Evolutionary conservation across 30 jellyfish, hydroid and myxozoan species (phyloP).

Genomic region (Clytia hemisphaerica): DNA sequence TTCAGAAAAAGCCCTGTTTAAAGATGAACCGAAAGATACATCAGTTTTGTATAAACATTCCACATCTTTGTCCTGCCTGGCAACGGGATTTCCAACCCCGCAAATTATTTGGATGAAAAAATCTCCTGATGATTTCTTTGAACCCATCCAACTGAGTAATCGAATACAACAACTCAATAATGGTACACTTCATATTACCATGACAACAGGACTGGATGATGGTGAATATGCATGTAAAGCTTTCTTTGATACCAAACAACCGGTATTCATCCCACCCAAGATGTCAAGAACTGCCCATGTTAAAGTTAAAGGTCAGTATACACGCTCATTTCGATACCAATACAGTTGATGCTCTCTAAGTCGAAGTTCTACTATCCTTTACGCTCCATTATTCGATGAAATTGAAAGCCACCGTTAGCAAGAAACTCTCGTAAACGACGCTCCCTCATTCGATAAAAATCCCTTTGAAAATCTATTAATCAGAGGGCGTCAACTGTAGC

Average conservation of each 20-base stretch:
- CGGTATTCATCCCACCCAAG: slow-evolving; percentile 41
- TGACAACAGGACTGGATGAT: slow-evolving; percentile 52
- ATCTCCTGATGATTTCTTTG: background rate
- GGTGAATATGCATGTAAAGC: slow-evolving; percentile 83
- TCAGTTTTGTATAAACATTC: slow-evolving; percentile 49
- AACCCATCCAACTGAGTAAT: slow-evolving; percentile 23
- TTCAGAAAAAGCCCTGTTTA: slow-evolving; percentile 37
- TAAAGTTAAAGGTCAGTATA: slow-evolving; percentile 35
- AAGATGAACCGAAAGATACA: slow-evolving; percentile 38
- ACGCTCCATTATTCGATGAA: too few species aligned
- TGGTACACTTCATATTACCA: slow-evolving; percentile 50
- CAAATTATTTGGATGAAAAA: slow-evolving; percentile 77
- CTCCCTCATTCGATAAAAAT: too few species aligned
- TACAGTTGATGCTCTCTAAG: too few species aligned
- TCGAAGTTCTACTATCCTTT: too few species aligned
- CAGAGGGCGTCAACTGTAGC: too few species aligned
- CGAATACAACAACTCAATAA: slow-evolving; percentile 52
- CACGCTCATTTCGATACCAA: too few species aligned
- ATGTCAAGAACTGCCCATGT: slow-evolving; percentile 39
- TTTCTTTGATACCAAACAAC: slow-evolving; percentile 30
- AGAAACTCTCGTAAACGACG: too few species aligned
- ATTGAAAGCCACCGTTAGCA: too few species aligned
- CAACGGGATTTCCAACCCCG: slow-evolving; percentile 82
- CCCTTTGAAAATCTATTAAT: too few species aligned
- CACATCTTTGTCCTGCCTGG: slow-evolving; percentile 47